Base-by-base conservation (phyloP, 2,113 vertebrate species). In the Rhineura floridana region DNA sequence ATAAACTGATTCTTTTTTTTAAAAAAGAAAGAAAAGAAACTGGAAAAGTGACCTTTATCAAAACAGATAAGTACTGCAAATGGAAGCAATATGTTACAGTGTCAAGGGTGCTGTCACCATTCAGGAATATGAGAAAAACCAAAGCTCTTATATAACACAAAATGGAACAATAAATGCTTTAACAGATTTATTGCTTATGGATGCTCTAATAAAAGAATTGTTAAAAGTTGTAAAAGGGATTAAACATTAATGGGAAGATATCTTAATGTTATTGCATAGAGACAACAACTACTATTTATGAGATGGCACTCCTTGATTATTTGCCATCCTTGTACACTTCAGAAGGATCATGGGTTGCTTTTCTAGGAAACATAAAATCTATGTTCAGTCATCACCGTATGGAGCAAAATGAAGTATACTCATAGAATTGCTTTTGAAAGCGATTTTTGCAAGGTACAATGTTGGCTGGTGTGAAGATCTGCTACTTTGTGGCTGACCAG, bases 211-310 rank as follows among this genome's bases (percentile, higher is more conserved):
- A 94, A 95, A 95, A 93, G 91, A 91, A 89, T 94, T 92, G 91
- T 93, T 95, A 94, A 87, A 91, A 88, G 90, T 82, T 92, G 90
- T 96, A 95, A 95, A 96, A 94, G 88, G n/a, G 25, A 92, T 91
- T 90, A 93, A 96, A 93, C 0, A 84, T 91, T 95, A 95, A 95
- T 95, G 93, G 90, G 86, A 89, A 92, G 92, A 94, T 93, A 93
- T 88, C 91, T 90, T 95, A 92, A 79, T 89, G 46, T 87, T 93
- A 95, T 87, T 92, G 91, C 91, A 90, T 59, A 90, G 90, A 92
- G 93, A 67, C 90, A 92, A 95, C 89, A 89, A 86, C 88, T 93
- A 91, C 81, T 87, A 10, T 0, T 90, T 87, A 93, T 83, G 82
- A 88, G 89, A 94, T 92, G 90, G 93, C 92, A 95, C 59, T 94